phyloP scores from a whole-genome alignment of 35 echinoderm and acorn worm species.

The Nesometra sesokonis region DNA sequence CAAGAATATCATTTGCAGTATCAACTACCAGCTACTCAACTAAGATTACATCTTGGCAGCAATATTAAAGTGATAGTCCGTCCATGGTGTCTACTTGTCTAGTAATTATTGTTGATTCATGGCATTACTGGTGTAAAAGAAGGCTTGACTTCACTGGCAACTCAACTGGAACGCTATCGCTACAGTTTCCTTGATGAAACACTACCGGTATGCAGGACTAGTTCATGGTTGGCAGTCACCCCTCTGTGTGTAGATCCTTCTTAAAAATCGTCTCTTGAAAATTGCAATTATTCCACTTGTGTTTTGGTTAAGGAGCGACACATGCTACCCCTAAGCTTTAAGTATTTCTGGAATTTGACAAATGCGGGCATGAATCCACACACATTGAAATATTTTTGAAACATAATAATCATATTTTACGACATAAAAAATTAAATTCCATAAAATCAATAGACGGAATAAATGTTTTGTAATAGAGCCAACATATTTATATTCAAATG shows the following conservation, averaged over 20 bases:
- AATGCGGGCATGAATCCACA: neutral
- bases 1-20: neutral
- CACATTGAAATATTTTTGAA: neutral
- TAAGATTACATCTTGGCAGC: neutral
- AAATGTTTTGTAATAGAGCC: too few species aligned
- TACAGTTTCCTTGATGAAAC: neutral
- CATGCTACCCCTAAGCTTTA: neutral
- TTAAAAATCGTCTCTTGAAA: neutral
- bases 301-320: neutral
- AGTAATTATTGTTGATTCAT: neutral
- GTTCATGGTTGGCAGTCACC: neutral
- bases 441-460: too few species aligned
- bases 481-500: too few species aligned
- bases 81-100: neutral
- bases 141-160: neutral
- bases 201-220: neutral
- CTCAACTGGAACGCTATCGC: neutral
- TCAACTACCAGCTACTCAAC: neutral
- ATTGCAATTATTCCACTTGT: neutral
- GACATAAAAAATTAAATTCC: too few species aligned
- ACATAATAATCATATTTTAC: too few species aligned
- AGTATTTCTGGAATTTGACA: neutral
- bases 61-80: neutral
- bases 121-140: neutral
- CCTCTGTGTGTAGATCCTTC: neutral